Base-by-base conservation (phyloP, 2,888 invertebrate species). In the Anarsia innoxiella region DNA sequence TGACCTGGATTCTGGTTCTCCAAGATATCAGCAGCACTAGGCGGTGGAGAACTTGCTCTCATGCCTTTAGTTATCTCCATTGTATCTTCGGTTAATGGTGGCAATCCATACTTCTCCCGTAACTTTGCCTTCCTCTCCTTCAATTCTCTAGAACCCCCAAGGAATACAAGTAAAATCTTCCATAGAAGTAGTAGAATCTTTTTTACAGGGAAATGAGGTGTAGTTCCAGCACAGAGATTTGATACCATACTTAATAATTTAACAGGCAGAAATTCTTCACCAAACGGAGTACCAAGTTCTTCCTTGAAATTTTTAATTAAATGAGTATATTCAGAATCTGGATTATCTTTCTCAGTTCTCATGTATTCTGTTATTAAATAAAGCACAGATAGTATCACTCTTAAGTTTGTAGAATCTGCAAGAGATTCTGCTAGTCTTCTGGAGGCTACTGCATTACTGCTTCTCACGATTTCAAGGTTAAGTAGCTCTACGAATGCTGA, bases 121-220 rank as follows among this genome's bases (percentile, higher is more conserved):
- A 92, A 89, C 42, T 86, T 87, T 39, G 82, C 86, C 79, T 97
- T 97, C 36, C 93, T 78, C 49, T 90, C 89, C 58, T 92, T 91
- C 15, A 98, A 79, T 38, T 92, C 91, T 40, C 92, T 90, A 61
- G 95, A 94, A 4, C 98, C 99, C 12, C 99, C 99, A 32, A 99
- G 84, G 9, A 94, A 93, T 1, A 97, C 91, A 35, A 99, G 85
- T 40, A 98, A 89, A 6, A 96, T 89, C 84, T 99, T 99, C 99
- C 99, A 99, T 1, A 98, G 72, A 11, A 99, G 82, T 31, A 99
- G 82, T 11, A 99, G 86, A 6, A 99, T 95, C 82, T 99, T 99
- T 71, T 97, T 98, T 91, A 99, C 98, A 2, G 99, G 99, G 79
- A 97, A 99, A 82, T 99, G 97, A 11, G 98, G 96, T 3, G 96